phyloP scores from a whole-genome alignment of 2,797 vertebrate genomes.

The Mormyrus hasselquistii region DNA sequence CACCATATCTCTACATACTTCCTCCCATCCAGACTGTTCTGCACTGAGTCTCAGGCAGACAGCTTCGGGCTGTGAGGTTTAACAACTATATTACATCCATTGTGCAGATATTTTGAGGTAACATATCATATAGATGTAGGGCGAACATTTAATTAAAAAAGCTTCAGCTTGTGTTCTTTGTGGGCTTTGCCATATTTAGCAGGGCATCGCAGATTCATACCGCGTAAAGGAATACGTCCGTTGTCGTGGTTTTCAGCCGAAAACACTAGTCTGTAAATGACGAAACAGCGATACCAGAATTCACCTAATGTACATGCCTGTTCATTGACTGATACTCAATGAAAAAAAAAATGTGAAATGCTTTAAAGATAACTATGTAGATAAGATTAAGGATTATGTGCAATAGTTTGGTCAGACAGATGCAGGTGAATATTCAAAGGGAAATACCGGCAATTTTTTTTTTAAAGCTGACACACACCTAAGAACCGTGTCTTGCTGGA shows the following conservation, averaged over 20 bases:
- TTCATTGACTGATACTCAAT: neutral
- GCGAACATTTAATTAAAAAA: neutral
- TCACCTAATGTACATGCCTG: neutral
- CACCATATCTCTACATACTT: neutral
- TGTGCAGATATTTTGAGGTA: neutral
- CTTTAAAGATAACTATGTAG: neutral
- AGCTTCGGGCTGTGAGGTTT: neutral
- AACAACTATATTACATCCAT: neutral
- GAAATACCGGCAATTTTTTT: neutral
- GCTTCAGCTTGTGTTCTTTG: neutral
- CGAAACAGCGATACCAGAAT: neutral
- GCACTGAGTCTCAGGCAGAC: neutral
- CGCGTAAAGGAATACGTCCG: neutral
- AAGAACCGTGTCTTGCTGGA: neutral
- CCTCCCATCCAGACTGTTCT: neutral
- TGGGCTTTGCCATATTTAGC: neutral
- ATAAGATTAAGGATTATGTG: neutral
- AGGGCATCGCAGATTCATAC: neutral
- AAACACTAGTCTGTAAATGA: neutral
- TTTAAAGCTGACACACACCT: neutral
- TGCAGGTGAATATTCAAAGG: neutral
- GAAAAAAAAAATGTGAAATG: constrained; percentile 1
- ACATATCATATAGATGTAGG: neutral
- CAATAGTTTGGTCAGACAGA: neutral
- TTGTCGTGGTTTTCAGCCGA: neutral